These are phyloP conservation scores for Bombus difficillimus DNA, from an alignment of 1,140 invertebrate species.

Conservation along the genomic window DNA sequence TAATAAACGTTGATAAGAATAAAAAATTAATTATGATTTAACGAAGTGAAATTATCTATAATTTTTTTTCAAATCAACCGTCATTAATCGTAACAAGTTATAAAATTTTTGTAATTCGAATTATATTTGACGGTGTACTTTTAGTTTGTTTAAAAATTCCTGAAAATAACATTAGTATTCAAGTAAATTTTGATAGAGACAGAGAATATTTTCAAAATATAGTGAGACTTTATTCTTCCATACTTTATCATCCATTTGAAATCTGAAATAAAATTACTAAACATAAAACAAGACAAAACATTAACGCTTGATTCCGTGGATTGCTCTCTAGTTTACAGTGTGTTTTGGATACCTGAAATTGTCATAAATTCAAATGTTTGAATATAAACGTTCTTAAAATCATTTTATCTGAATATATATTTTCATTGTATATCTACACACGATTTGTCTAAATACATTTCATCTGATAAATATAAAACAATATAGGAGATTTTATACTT, in stretches of 20 bases:
- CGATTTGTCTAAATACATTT: background rate
- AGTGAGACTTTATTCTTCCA: background rate
- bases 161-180: background rate
- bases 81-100: background rate
- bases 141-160: background rate
- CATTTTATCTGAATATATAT: background rate
- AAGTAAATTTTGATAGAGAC: background rate
- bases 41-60: background rate
- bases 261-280: background rate
- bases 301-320: background rate
- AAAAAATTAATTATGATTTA: background rate
- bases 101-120: background rate
- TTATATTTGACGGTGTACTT: background rate
- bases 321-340: no score
- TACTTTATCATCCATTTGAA: background rate
- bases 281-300: background rate
- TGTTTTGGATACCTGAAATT: background rate
- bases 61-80: background rate
- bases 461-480: background rate
- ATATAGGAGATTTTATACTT: background rate
- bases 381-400: slow-evolving; percentile 35
- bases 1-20: background rate
- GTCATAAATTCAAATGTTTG: slow-evolving; percentile 19
- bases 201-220: background rate
- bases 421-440: background rate